These are phyloP conservation scores for Alloplasta piceator DNA, from an alignment of 2,888 invertebrate genomes.

Conservation along the genomic window DNA sequence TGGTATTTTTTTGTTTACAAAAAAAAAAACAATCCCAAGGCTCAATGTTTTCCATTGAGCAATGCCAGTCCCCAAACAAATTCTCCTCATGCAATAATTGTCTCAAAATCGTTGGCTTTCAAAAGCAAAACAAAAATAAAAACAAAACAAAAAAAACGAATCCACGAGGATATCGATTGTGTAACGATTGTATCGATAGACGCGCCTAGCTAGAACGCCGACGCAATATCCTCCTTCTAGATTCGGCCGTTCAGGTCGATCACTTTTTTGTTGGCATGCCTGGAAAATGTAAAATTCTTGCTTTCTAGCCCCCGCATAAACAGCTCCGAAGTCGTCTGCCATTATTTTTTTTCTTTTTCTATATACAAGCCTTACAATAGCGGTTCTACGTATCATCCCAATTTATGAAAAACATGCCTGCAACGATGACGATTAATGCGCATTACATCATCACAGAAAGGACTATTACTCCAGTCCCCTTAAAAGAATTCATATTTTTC, in stretches of 20 bases:
- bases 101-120: background rate
- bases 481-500: background rate
- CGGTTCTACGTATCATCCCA: constrained; percentile 58
- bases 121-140: too few relatives aligned
- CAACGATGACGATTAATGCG: constrained; percentile 56
- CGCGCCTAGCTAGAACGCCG: constrained; percentile 21
- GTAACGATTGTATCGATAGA: background rate
- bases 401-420: constrained; percentile 64
- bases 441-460: constrained; percentile 11
- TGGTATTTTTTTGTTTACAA: constrained; percentile 5
- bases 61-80: background rate
- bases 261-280: constrained; percentile 80
- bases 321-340: constrained; percentile 33
- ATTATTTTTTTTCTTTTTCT: constrained; percentile 36
- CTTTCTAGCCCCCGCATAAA: constrained; percentile 61
- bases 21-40: background rate
- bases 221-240: constrained; percentile 66
- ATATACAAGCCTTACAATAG: constrained; percentile 59
- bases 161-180: constrained; percentile 17
- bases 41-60: background rate
- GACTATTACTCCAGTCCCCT: constrained; percentile 3
- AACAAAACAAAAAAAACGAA: background rate
- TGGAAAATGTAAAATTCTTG: constrained; percentile 79
- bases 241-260: constrained; percentile 80
- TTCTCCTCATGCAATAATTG: constrained; percentile 4